Evolutionary conservation across 1,140 invertebrate genomes (phyloP).

Genomic region (Trigoniulus corallinus): DNA sequence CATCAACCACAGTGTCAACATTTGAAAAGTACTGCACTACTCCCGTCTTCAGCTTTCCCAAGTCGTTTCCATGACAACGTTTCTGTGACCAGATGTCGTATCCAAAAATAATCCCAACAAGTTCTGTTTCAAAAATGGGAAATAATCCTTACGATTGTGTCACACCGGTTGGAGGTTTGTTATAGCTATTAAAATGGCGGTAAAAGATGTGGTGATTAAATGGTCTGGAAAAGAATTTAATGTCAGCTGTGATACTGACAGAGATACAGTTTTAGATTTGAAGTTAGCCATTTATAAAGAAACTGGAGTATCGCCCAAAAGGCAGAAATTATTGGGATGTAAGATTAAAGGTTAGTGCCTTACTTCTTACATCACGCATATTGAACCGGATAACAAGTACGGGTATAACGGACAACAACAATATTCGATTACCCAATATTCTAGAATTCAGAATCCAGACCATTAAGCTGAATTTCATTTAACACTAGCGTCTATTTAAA

Average conservation of each 20-base stretch:
- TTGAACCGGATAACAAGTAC: too few relatives aligned
- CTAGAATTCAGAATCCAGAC: not conserved
- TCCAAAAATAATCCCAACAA: too few relatives aligned
- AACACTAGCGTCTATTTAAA: not conserved
- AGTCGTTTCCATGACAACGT: too few relatives aligned
- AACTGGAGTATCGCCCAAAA: conserved; percentile 68
- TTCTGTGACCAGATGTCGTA: too few relatives aligned
- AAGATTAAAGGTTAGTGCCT: conserved; percentile 60
- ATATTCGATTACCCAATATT: too few relatives aligned
- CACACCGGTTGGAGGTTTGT: not conserved
- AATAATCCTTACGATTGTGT: not conserved
- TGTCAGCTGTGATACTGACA: conserved; percentile 44
- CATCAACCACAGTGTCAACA: too few relatives aligned
- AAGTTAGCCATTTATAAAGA: conserved; percentile 61
- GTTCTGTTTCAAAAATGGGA: too few relatives aligned
- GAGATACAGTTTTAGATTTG: conserved; percentile 47
- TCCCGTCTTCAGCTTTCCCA: too few relatives aligned
- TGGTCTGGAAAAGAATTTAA: conserved; percentile 79
- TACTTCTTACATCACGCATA: not conserved
- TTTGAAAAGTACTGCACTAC: too few relatives aligned
- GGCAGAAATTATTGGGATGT: conserved; percentile 84
- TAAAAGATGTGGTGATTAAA: conserved; percentile 60
- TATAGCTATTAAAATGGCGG: too few relatives aligned
- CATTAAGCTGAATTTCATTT: not conserved
- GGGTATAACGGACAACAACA: too few relatives aligned